Evolutionary conservation across 1,140 invertebrate species (phyloP).

Genomic region (Drosophila parabipectinata): DNA sequence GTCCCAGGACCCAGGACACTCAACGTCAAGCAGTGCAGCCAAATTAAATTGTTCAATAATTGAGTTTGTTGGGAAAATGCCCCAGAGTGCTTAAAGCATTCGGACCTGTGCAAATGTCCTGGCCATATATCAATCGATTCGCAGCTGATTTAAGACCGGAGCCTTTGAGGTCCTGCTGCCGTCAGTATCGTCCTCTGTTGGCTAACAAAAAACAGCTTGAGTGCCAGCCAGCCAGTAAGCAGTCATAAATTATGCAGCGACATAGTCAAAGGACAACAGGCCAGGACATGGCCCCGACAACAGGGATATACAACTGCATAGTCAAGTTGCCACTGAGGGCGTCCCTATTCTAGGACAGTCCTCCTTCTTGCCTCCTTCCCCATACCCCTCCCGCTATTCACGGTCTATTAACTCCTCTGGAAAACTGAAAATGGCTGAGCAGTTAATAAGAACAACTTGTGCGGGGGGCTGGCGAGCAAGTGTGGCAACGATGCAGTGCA

Average conservation of each 20-base stretch:
- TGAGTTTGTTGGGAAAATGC: conserved; percentile 55
- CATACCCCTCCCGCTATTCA: not conserved
- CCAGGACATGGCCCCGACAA: conserved; percentile 36
- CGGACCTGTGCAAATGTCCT: conserved; percentile 34
- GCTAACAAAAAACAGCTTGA: conserved; percentile 50
- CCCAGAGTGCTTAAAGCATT: conserved; percentile 60
- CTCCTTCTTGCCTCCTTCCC: not conserved
- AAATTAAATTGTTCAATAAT: conserved; percentile 78
- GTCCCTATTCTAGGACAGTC: conserved; percentile 1
- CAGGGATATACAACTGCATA: conserved; percentile 59
- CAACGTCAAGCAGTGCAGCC: conserved; percentile 27
- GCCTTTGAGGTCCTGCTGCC: conserved; percentile 24
- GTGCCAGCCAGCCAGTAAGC: conserved; percentile 62
- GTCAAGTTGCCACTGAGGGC: conserved; percentile 39
- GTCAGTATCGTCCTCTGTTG: conserved; percentile 17
- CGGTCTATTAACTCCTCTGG: conserved; percentile 49
- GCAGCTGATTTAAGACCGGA: conserved; percentile 53
- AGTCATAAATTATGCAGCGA: conserved; percentile 82
- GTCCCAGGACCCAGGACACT: conserved; percentile 23
- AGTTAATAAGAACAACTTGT: conserved; percentile 74
- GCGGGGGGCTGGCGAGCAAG: conserved; percentile 2
- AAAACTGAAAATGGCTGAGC: conserved; percentile 61
- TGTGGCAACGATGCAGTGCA: conserved; percentile 50
- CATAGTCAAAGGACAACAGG: conserved; percentile 74
- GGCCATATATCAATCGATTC: conserved; percentile 56